These are phyloP conservation scores for Drosophila equinoxialis DNA, from an alignment of 1,140 invertebrate genomes.

Conservation along the genomic window DNA sequence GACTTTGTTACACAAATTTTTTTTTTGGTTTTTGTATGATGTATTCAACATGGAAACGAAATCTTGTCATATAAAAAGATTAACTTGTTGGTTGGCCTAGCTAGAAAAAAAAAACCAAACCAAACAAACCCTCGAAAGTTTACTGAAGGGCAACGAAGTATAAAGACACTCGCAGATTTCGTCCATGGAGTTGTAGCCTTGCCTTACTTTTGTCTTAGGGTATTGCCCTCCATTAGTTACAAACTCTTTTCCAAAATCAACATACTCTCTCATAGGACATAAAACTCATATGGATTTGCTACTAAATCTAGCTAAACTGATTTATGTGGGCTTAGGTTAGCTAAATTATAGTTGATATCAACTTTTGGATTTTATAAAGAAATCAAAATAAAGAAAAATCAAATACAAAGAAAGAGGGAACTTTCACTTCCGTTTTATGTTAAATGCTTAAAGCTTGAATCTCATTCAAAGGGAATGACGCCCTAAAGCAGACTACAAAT, in stretches of 20 bases:
- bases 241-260: not conserved
- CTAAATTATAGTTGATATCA: slow-evolving; percentile 14
- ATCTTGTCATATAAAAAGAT: slow-evolving; percentile 69
- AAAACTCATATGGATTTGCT: slow-evolving; percentile 64
- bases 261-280: slow-evolving; percentile 9
- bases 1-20: slow-evolving; percentile 1
- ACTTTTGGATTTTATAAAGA: not conserved
- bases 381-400: not conserved
- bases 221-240: not conserved
- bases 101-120: not conserved
- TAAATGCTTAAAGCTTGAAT: slow-evolving; percentile 16
- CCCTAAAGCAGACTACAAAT: slow-evolving; percentile 55
- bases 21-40: slow-evolving; percentile 35
- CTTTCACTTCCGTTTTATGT: slow-evolving; percentile 37
- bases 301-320: slow-evolving; percentile 48
- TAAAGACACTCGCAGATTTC: no score
- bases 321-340: slow-evolving; percentile 64
- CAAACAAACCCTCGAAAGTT: not conserved
- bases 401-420: not conserved
- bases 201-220: no score
- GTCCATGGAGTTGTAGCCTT: no score
- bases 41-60: slow-evolving; percentile 66
- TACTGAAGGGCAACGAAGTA: no score
- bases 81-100: slow-evolving; percentile 59
- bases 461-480: slow-evolving; percentile 25